Evolutionary conservation across 2,797 vertebrate species (phyloP), one percentile per base, ranked within the genome.

Genomic region (Arctocebus calabarensis): DNA sequence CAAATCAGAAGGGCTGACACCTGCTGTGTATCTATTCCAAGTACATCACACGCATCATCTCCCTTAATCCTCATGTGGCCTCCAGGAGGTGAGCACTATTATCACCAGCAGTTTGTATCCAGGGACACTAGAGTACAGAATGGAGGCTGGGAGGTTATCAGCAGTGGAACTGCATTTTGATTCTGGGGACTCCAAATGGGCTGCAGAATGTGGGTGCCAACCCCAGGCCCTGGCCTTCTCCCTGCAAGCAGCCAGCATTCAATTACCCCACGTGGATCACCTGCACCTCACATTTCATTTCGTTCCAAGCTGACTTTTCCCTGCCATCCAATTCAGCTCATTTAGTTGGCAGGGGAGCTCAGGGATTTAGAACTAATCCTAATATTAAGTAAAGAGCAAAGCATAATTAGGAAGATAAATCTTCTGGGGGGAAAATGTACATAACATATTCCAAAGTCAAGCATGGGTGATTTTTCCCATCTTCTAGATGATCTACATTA

Each of bases 331-430:
- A 14, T 87, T 95, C 64, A 92, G 92, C 86, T 97, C 94, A 95
- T 96, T 79, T 94, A 88, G 88, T 45, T 93, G 90, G 83, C 62
- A 88, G 79, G 52, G 45, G 57, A 95, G 81, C 91, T 82, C 86
- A 61, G 93, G 96, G 92, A 96, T 84, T 96, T 89, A 91, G 81
- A 95, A 94, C 85, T 85, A 94, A 98, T 96, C 89, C 91, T 91
- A 85, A 96, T 93, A 95, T 94, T 95, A 97, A 95, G 83, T 95
- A 96, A 97, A 93, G 92, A 96, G 95, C 88, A 95, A 95, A 94
- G 81, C 70, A 70, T 93, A 97, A 97, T 95, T 94, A 97, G 91
- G 88, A 95, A 90, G 94, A 91, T 95, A 95, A 96, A 95, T 96
- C 94, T 95, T 92, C 94, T 79, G 52, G 61, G 34, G 73, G 25